These are phyloP conservation scores for Dendrocincla tyrannina DNA, from an alignment of 2,797 vertebrate genomes.

Conservation along the genomic window DNA sequence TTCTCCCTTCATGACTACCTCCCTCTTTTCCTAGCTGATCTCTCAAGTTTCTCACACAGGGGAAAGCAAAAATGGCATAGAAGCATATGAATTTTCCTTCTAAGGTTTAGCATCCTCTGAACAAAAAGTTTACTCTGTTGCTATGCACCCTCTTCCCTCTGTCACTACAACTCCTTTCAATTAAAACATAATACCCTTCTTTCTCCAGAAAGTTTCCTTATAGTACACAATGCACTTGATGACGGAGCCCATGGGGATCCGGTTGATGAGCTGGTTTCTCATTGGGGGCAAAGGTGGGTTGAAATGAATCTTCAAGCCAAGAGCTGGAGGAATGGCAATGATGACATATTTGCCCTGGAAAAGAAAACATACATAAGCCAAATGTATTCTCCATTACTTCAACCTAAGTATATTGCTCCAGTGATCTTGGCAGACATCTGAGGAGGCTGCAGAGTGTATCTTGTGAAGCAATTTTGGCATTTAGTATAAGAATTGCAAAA, in stretches of 20 bases:
- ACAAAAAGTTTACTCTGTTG: not conserved
- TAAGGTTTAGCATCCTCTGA: not conserved
- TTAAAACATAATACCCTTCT: constrained; percentile 81
- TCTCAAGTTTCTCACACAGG: not conserved
- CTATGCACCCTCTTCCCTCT: not conserved
- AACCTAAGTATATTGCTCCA: not conserved
- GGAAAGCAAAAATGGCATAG: not conserved
- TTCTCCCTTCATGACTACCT: not conserved
- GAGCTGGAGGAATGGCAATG: constrained; percentile 85
- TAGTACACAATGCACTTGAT: constrained; percentile 99
- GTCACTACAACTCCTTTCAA: not conserved
- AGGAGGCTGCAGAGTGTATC: not conserved
- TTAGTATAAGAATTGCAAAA: not conserved
- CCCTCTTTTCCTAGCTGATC: not conserved
- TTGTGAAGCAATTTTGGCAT: not conserved
- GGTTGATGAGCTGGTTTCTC: constrained; percentile 93
- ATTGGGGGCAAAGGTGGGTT: constrained; percentile 89
- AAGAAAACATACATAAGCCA: constrained; percentile 22
- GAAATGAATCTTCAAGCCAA: constrained; percentile 93
- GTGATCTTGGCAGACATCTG: not conserved
- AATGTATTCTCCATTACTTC: not conserved
- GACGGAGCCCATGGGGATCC: constrained; percentile 94
- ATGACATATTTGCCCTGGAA: constrained; percentile 89
- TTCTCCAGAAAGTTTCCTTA: constrained; percentile 94
- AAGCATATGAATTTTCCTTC: not conserved